Evolutionary conservation across 1,140 invertebrate species (phyloP).

Genomic region (Elymnias hypermnestra): DNA sequence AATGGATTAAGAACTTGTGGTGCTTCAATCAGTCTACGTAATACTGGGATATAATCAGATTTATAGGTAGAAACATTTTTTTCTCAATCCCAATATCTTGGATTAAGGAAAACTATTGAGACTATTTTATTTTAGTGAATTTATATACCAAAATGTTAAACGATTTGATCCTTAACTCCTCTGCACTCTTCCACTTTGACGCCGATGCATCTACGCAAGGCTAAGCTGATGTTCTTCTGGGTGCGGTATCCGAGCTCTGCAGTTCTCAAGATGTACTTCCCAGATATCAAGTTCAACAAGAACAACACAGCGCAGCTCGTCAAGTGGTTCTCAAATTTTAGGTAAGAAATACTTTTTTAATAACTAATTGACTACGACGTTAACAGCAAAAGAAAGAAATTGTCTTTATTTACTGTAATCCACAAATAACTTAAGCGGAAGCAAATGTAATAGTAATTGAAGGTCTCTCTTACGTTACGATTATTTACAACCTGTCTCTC

Average conservation of each 20-base stretch:
- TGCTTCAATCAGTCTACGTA: conserved; percentile 62
- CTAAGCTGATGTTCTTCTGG: conserved; percentile 99
- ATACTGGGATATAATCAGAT: conserved; percentile 58
- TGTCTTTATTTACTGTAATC: too few relatives aligned
- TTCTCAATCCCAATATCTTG: conserved; percentile 27
- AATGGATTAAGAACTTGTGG: conserved; percentile 69
- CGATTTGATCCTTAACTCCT: conserved; percentile 82
- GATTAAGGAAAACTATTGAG: not conserved
- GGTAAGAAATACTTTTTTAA: not conserved
- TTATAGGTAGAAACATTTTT: conserved; percentile 38
- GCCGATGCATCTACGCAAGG: conserved; percentile 99
- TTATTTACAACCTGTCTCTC: too few relatives aligned
- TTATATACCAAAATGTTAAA: conserved; percentile 1
- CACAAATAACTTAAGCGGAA: too few relatives aligned
- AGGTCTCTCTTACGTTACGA: too few relatives aligned
- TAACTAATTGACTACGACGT: too few relatives aligned
- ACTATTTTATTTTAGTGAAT: not conserved
- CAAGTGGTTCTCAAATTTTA: conserved; percentile 99
- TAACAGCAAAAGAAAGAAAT: too few relatives aligned
- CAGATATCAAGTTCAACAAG: conserved; percentile 99
- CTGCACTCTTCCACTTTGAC: conserved; percentile 96
- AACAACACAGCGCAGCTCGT: conserved; percentile 99
- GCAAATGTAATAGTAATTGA: too few relatives aligned
- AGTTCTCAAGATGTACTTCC: conserved; percentile 99
- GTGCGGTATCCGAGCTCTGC: conserved; percentile 98